Conservation (phyloP, 2,113 vertebrate species). For the Plotosus lineatus region DNA sequence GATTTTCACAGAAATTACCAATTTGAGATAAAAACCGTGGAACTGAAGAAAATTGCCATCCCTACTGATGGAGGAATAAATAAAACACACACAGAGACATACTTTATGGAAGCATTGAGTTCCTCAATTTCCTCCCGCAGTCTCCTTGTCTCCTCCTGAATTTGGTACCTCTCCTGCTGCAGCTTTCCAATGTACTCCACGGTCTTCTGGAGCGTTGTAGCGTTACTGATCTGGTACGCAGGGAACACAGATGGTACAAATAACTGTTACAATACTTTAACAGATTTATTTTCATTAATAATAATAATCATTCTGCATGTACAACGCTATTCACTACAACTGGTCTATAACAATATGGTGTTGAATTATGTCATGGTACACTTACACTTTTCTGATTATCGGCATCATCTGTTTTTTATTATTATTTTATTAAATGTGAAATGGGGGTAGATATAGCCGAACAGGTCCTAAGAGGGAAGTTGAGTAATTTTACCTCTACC, state of each 20-base stretch:
- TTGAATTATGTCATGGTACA: neutral
- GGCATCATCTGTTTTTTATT: too few species aligned
- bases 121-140: constrained; percentile 91
- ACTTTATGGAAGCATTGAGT: constrained; percentile 90
- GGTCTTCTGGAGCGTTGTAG: constrained; percentile 88
- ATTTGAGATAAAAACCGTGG: too few species aligned
- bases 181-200: constrained; percentile 94
- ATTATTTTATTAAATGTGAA: too few species aligned
- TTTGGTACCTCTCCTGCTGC: constrained; percentile 88
- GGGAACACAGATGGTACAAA: neutral
- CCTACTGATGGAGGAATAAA: too few species aligned
- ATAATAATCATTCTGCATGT: too few species aligned
- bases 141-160: constrained; percentile 86
- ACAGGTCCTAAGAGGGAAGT: too few species aligned
- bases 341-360: neutral
- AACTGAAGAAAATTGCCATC: too few species aligned
- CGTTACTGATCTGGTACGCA: constrained; percentile 82
- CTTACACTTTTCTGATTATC: neutral
- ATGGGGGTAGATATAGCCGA: too few species aligned
- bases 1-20: too few species aligned
- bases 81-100: constrained; percentile 40
- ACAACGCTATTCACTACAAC: too few species aligned
- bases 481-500: too few species aligned
- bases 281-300: neutral
- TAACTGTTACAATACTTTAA: neutral